Evolutionary conservation across 2,888 invertebrate species (phyloP), one percentile per base, ranked within the genome.

Genomic region (Elaeidobius kamerunicus): DNA sequence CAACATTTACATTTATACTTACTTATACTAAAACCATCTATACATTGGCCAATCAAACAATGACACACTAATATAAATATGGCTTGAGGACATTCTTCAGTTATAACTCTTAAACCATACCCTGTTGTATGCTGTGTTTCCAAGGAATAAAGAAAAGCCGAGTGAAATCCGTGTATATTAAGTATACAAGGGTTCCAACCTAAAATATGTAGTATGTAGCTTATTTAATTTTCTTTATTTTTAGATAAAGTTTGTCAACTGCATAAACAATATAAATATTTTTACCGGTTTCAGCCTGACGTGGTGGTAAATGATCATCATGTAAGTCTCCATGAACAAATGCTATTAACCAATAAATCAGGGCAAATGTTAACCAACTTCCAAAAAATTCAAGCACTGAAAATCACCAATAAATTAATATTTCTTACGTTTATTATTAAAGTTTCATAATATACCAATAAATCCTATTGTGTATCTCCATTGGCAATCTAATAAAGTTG

Each of bases 91-190:
- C 97, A 98, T 71, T 93, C 89, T 59, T 93, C 86, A 0, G 92
- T 93, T 0, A 92, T 92, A 38, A 85, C 84, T 43, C 92, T 79
- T 5, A 83, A 81, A 30, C 92, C 92, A 68, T 90, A 93, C 65
- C 79, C 83, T 61, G 96, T 96, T 7, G 96, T 96, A 73, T 95
- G 94, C 70, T 97, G 96, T 1, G 95, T 96, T 77, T 97, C 97
- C 46, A 97, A 86, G 60, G 93, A 94, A 76, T 95, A 97, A 28
- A 97, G 81, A 73, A 97, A 92, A 65, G 94, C 92, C 44, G 95
- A 90, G 46, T 91, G 88, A 72, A 96, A 94, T 47, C 90, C 83
- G 66, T 85, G 81, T 60, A 97, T 87, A 63, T 91, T 87, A 45
- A 80, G 81, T 55, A 97, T 88, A 69, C 97, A 97, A 46, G 88